Conservation (phyloP, 2,888 invertebrate species). For the Lamellibrachia satsuma region DNA sequence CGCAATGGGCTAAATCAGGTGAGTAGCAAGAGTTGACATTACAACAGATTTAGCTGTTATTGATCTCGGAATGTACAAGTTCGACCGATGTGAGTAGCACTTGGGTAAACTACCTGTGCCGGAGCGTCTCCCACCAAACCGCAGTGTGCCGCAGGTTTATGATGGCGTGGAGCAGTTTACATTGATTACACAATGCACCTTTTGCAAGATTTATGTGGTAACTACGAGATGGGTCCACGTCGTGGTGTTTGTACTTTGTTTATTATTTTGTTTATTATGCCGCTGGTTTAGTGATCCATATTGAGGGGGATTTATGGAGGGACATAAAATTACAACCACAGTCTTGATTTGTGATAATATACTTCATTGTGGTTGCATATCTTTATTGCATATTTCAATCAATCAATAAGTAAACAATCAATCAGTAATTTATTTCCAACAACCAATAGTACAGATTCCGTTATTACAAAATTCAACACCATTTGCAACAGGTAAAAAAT, state of each 20-base stretch:
- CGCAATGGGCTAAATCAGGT: too few species aligned
- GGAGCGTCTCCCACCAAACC: background rate
- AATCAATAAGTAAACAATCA: too few species aligned
- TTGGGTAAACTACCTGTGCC: background rate
- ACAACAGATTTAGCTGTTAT: background rate
- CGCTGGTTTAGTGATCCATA: background rate
- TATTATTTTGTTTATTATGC: background rate
- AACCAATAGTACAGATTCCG: too few species aligned
- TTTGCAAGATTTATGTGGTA: background rate
- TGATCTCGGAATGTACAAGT: background rate
- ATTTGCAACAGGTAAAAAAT: too few species aligned
- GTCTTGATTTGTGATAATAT: constrained; percentile 5
- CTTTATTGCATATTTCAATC: background rate
- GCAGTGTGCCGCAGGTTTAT: background rate
- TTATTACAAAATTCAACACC: too few species aligned
- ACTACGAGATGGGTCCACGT: background rate
- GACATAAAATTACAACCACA: background rate
- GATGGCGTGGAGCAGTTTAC: background rate
- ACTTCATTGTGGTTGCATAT: background rate
- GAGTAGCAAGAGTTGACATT: too few species aligned
- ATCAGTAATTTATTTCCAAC: too few species aligned
- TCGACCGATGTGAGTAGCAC: background rate
- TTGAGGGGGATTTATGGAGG: background rate
- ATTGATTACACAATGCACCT: constrained; percentile 1
- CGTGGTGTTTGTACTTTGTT: background rate